A percentile compares a stretch with the other conserved stretches of the same genome.
Conservation (phyloP, 2,113 vertebrate species). For the Tyrannus savana region DNA sequence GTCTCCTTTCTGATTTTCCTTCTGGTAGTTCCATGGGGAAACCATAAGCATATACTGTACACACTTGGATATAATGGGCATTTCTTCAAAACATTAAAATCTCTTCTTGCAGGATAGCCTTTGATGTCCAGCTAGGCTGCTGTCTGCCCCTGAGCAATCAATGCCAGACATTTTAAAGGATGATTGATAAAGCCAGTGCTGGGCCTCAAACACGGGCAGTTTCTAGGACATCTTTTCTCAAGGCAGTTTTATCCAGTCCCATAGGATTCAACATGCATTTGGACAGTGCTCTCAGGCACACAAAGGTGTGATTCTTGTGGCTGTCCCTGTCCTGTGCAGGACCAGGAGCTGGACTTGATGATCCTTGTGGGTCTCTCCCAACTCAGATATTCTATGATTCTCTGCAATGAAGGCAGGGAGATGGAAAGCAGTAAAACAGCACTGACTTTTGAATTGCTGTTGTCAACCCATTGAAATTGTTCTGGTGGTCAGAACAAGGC, state of each 20-base stretch:
- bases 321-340: not conserved
- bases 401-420: not conserved
- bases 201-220: rapidly evolving
- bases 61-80: not conserved
- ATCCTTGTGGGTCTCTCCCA: not conserved
- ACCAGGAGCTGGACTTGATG: not conserved
- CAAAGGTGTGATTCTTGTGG: not conserved
- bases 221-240: not conserved
- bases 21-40: not conserved
- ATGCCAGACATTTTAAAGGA: not conserved
- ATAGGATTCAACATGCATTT: not conserved
- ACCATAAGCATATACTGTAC: rapidly evolving
- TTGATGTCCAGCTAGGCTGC: not conserved
- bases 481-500: rapidly evolving
- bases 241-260: not conserved
- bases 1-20: not conserved
- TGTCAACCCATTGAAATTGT: rapidly evolving
- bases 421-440: not conserved
- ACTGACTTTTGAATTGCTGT: rapidly evolving
- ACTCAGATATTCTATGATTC: not conserved
- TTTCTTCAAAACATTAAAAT: not conserved
- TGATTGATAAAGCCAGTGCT: not conserved
- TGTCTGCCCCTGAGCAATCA: not conserved
- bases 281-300: not conserved
- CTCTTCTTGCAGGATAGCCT: not conserved